Base-by-base conservation (phyloP, 1,140 invertebrate genomes). In the Drosophila lacertosa region DNA sequence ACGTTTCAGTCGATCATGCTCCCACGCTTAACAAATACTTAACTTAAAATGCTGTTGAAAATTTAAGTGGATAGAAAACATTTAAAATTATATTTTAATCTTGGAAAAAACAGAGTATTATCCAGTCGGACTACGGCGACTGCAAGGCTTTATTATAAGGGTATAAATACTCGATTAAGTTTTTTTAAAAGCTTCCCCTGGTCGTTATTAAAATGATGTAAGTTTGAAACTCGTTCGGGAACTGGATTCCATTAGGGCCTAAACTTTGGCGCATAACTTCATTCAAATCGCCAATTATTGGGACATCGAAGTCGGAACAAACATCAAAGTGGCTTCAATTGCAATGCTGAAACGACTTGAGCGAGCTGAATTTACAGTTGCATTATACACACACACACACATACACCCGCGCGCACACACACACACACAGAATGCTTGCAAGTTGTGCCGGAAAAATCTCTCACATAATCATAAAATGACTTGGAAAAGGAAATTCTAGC, bases 391-490 rank as follows among this genome's bases (percentile, higher is more conserved):
- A 76, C 33, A 18, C 53, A 66, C 26, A n/a, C 48, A 54, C 53
- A 72, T 54, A 42, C 54, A 64, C 47, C 55, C 47, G 45, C 69
- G 48, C 42, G 47, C 42, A 54, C 9, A 47, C 24, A 24, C 13
- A 16, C 26, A 35, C 15, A 20, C 5, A 9, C 33, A 50, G 65
- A 42, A 50, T 55, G 64, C 64, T 67, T 73, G 53, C 60, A 67
- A 80, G 68, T 81, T 79, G 69, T 81, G 72, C 63, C 74, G 80
- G 72, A 66, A 78, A 88, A 82, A 89, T 90, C 89, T 90, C 73
- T 81, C 80, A 74, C 89, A 90, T 88, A 90, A 90, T 90, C 89
- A 90, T 90, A 90, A 90, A 90, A 88, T 77, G 77, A 86, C 77
- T 84, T 69, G 82, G 74, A 86, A 69, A 74, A 88, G 69, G 81